A percentile compares a stretch with the other conserved stretches of the same genome.
Evolutionary conservation across 2,888 invertebrate genomes (phyloP).

Genomic region (Stegana nigrithorax): DNA sequence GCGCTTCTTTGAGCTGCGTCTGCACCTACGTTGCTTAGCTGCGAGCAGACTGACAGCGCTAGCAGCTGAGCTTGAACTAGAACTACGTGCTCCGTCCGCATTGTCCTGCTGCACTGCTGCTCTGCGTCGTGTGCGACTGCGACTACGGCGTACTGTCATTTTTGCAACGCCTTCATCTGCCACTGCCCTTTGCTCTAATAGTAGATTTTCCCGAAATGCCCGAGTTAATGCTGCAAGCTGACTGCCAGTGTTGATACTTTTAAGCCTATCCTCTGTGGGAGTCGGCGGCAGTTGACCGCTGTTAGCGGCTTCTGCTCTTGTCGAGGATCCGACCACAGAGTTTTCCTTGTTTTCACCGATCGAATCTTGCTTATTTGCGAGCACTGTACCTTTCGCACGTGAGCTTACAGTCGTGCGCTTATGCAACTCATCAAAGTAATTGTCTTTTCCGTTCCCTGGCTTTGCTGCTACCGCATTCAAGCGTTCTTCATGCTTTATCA

Average conservation of each 20-base stretch:
- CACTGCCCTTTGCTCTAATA: conserved; percentile 24
- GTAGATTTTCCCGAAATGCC: conserved; percentile 41
- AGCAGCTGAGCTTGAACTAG: conserved; percentile 26
- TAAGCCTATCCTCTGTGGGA: too few species aligned
- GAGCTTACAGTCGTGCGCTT: conserved; percentile 66
- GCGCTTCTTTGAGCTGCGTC: conserved; percentile 31
- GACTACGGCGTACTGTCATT: conserved; percentile 30
- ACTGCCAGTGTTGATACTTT: too few species aligned
- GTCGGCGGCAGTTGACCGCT: neutral
- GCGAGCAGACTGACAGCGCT: too few species aligned
- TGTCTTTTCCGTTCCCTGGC: conserved; percentile 43
- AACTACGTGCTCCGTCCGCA: conserved; percentile 23
- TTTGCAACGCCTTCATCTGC: neutral
- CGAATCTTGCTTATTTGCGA: too few species aligned
- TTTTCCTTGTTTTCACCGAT: conserved; percentile 9
- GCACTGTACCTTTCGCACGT: conserved; percentile 61
- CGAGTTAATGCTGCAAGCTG: conserved; percentile 18
- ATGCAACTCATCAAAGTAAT: conserved; percentile 63
- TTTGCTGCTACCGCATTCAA: too few species aligned
- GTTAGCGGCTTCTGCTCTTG: conserved; percentile 20
- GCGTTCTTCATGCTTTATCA: conserved; percentile 66
- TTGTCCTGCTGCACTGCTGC: neutral
- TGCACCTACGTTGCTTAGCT: conserved; percentile 15
- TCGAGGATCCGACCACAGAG: neutral
- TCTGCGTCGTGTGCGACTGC: conserved; percentile 27